phyloP scores from a whole-genome alignment of 2,113 vertebrate species.

The Serilophus lunatus region DNA sequence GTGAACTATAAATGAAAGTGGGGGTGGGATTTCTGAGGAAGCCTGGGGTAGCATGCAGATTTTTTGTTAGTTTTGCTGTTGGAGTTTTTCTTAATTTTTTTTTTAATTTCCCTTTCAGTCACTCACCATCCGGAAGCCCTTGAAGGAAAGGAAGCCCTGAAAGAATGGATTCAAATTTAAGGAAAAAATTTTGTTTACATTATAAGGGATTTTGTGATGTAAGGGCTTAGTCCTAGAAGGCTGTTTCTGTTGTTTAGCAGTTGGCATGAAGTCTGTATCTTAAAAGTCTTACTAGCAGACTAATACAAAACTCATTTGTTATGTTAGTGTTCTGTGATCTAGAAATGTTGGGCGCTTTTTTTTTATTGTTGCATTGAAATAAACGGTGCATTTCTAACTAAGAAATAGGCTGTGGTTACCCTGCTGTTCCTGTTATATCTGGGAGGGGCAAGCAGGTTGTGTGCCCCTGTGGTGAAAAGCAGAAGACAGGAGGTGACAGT shows the following conservation, averaged over 20 bases:
- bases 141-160: conserved; percentile 76
- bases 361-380: conserved; percentile 77
- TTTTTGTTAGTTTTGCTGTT: background rate
- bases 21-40: background rate
- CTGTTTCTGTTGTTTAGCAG: conserved; percentile 70
- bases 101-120: conserved; percentile 71
- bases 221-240: conserved; percentile 68
- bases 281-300: conserved; percentile 68
- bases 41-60: background rate
- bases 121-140: conserved; percentile 83
- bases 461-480: background rate
- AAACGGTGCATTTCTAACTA: conserved; percentile 78
- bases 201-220: conserved; percentile 78
- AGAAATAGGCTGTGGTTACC: conserved; percentile 41
- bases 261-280: conserved; percentile 64
- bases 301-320: conserved; percentile 69
- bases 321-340: conserved; percentile 75
- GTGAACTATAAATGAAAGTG: background rate
- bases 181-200: conserved; percentile 84
- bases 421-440: conserved; percentile 2
- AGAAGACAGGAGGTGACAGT: background rate
- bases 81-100: background rate
- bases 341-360: conserved; percentile 49
- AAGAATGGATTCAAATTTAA: conserved; percentile 74
- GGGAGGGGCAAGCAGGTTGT: background rate